Evolutionary conservation across 2,113 vertebrate species (phyloP).

Genomic region (Telmatochromis sp.): DNA sequence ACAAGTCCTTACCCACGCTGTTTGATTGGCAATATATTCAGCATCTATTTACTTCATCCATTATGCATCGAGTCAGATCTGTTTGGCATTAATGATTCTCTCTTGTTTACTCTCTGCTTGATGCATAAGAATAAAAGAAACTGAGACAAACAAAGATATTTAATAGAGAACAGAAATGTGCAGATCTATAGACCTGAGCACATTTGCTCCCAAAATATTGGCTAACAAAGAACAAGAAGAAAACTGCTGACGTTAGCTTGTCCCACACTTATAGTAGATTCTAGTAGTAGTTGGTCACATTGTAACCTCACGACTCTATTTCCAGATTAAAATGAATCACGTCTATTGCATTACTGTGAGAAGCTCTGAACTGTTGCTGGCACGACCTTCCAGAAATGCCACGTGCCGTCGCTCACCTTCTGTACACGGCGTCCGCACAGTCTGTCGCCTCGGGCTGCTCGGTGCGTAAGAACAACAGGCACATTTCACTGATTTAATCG

Average conservation of each 20-base stretch:
- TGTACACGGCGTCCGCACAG: not conserved
- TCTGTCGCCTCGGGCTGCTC: not conserved
- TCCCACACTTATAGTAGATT: not conserved
- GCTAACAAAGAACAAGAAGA: not conserved
- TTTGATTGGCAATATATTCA: slow-evolving; percentile 43
- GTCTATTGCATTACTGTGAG: not conserved
- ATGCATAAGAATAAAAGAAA: not conserved
- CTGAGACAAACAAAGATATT: not conserved
- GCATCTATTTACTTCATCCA: slow-evolving; percentile 42
- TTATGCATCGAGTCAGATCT: slow-evolving; percentile 27
- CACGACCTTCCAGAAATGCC: not conserved
- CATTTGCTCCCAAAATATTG: not conserved
- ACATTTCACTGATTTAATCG: not conserved
- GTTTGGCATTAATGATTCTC: slow-evolving; percentile 7
- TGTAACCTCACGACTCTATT: not conserved
- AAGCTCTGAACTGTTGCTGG: not conserved
- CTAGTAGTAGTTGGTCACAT: not conserved
- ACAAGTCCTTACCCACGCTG: slow-evolving; percentile 17
- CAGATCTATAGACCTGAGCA: accelerated
- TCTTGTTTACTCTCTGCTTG: not conserved
- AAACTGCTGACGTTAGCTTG: not conserved
- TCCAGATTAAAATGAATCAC: not conserved
- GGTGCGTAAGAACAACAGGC: not conserved
- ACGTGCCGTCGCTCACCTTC: not conserved
- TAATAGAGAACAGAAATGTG: not conserved